Percentiles rank a stretch among this genome's conserved stretches.
Evolutionary conservation across 2,797 vertebrate species (phyloP).

Genomic region (Rhabdomys pumilio): DNA sequence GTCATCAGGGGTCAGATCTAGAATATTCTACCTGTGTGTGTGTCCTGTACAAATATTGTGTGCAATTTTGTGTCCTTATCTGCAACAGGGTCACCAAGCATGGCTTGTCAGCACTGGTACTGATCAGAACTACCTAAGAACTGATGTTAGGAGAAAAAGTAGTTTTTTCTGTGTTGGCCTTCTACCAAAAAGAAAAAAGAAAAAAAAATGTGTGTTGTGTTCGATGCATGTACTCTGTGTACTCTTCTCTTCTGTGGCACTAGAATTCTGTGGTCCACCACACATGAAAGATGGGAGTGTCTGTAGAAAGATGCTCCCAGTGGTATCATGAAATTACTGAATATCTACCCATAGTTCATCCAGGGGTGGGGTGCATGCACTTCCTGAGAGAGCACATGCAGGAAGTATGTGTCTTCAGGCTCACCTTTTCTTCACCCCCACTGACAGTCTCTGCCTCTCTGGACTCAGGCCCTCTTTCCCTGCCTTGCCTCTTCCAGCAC

Average conservation of each 20-base stretch:
- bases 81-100: neutral
- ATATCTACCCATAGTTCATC: neutral
- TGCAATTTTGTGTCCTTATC: neutral
- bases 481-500: neutral
- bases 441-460: neutral
- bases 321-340: too few relatives aligned
- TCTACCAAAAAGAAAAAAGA: neutral
- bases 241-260: neutral
- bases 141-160: neutral
- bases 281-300: neutral
- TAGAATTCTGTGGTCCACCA: neutral
- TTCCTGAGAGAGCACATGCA: neutral
- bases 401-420: neutral
- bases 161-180: neutral
- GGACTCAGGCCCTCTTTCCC: neutral
- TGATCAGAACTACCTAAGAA: slow-evolving; percentile 10
- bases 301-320: neutral
- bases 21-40: neutral
- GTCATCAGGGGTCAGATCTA: neutral
- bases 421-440: neutral
- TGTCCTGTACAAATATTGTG: neutral
- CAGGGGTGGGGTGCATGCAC: neutral
- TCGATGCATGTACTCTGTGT: slow-evolving; percentile 15
- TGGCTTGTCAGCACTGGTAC: neutral
- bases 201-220: neutral